Evolutionary conservation across 2,888 invertebrate species (phyloP), one percentile per base, ranked within the genome.

Genomic region (Synanthedon myopaeformis): DNA sequence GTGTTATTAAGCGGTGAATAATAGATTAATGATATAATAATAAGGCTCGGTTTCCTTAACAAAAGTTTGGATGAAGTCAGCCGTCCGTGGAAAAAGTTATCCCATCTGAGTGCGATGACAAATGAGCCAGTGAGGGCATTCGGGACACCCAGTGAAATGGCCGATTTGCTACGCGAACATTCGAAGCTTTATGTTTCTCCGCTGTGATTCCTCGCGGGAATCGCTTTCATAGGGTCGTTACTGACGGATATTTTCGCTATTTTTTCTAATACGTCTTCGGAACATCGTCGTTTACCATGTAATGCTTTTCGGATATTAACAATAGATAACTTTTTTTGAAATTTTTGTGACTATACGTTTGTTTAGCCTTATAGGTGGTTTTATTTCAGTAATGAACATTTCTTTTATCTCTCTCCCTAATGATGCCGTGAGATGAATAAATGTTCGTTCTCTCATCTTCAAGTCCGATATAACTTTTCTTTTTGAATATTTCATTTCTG

Each of bases 101-200:
- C 78, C 80, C 76, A 79, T 81, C 78, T 69, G 74, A 76, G 75
- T 69, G 67, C 68, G 76, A 86, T 84, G 86, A 86, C 82, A 86
- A 86, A 86, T 80, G 84, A 79, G 64, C 67, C 64, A 59, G 64
- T 61, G 66, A 64, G 64, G 67, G 49, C 49, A 65, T 69, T 57
- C 58, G 70, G 69, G 70, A 74, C 77, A 74, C 10, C 74, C 76
- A 72, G 67, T 62, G 69, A 66, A 78, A 78, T 71, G 73, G 78
- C 64, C 76, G 79, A 82, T 84, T 84, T 82, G 76, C 77, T 78
- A 69, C 69, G 66, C 67, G 73, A 81, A 78, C 77, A 72, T 74
- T 76, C 73, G 57, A 56, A 59, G 63, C 62, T 70, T 73, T 72
- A 67, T 72, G 59, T 62, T 52, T 55, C 52, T 57, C 56, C 42